Base-by-base conservation (phyloP, 2,113 vertebrate genomes). In the Pycnonotus jocosus region DNA sequence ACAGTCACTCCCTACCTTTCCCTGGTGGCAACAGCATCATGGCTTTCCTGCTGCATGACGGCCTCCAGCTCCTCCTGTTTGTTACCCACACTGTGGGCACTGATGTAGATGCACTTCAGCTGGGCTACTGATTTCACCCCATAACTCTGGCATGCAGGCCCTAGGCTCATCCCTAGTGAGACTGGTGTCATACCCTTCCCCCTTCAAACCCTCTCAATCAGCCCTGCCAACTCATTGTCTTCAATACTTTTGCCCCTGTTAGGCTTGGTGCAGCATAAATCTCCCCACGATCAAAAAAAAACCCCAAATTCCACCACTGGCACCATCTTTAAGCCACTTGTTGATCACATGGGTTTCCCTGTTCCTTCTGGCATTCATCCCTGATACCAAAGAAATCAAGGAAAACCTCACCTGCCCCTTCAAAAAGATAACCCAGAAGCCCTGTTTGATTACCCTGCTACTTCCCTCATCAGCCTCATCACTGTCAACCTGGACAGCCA, bases 1-100 rank as follows among this genome's bases (percentile, higher is more conserved):
- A 14, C 4, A 20, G 33, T 33, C 51, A 51, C 38, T 17, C 25
- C 51, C 22, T 8, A 24, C 2, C 0, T 28, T 50, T 65, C 50
- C 35, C 11, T 10, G 6, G 35, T 12, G 30, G n/a, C 0, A 1
- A 25, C 20, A 10, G 12, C 0, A 0, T 60, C 53, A 53, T 0
- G 0, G 23, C 38, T 51, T 66, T 74, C 38, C 69, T 60, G 28
- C n/a, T 12, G 24, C 38, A n/a, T 0, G 0, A 35, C 2, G 6
- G 53, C 38, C 25, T 74, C n/a, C 40, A n/a, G n/a, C 4, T 47
- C 38, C 33, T 73, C 30, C 58, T 54, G 40, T 47, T 38, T 65
- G 19, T 22, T 47, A 42, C 30, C 30, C 11, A 22, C 6, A 17
- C 47, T 31, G 47, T 1, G 0, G 35, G 33, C 17, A 54, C 6